phyloP scores from a whole-genome alignment of 2,888 invertebrate species.

The Lycocerus yunnanus region DNA sequence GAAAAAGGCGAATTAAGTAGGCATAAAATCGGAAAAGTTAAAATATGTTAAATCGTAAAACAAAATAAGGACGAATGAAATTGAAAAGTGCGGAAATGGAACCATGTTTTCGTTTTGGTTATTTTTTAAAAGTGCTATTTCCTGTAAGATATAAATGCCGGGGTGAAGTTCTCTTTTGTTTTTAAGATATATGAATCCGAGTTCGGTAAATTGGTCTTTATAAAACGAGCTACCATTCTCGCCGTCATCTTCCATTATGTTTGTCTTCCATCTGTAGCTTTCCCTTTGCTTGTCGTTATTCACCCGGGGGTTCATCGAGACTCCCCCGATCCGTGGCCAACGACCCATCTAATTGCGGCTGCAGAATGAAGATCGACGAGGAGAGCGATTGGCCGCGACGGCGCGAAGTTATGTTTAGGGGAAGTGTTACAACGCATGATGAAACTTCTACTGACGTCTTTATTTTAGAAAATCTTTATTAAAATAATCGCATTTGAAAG shows the following conservation, averaged over 20 bases:
- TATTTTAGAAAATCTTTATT: constrained; percentile 1
- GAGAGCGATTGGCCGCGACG: constrained; percentile 65
- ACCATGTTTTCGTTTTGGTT: constrained; percentile 21
- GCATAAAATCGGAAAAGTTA: background rate
- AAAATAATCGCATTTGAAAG: background rate
- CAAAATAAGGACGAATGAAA: background rate
- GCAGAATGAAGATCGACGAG: constrained; percentile 74
- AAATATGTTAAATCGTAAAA: background rate
- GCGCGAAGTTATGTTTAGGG: constrained; percentile 40
- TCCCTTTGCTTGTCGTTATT: constrained; percentile 35
- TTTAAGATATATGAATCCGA: constrained; percentile 39
- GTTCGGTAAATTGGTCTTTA: constrained; percentile 42
- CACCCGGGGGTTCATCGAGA: constrained; percentile 34
- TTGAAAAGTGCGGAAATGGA: constrained; percentile 15
- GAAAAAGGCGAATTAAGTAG: background rate
- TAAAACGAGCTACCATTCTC: constrained; percentile 44
- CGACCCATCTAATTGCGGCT: constrained; percentile 73
- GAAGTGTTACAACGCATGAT: constrained; percentile 44
- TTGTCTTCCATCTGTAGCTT: constrained; percentile 49
- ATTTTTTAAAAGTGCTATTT: constrained; percentile 26
- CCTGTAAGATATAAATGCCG: constrained; percentile 24
- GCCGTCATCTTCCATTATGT: constrained; percentile 52
- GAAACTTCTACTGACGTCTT: constrained; percentile 17
- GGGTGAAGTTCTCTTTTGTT: constrained; percentile 33
- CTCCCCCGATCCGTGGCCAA: constrained; percentile 57